Base-by-base conservation (phyloP, 1,140 invertebrate genomes). In the Amyelois transitella region DNA sequence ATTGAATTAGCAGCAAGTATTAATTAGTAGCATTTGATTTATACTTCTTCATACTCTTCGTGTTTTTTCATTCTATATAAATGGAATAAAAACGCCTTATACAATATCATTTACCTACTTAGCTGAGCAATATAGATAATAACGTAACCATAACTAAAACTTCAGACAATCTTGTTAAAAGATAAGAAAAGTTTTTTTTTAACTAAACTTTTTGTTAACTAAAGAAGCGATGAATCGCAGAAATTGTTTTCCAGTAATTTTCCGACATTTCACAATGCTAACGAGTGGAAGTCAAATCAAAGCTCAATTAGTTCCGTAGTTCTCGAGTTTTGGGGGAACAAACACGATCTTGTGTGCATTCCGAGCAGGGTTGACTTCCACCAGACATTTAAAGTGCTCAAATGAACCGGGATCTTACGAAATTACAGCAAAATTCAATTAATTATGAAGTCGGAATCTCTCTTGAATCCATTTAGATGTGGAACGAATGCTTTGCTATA, bases 201-300 rank as follows among this genome's bases (percentile, higher is more conserved):
- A n/a, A n/a, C n/a, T n/a, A n/a, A n/a, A n/a, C n/a, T n/a, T n/a
- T n/a, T n/a, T n/a, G n/a, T n/a, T n/a, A n/a, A n/a, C n/a, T n/a
- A n/a, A n/a, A n/a, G 57, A 64, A 60, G 54, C 57, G 59, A 59
- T 51, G 32, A 38, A 14, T 38, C 32, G 45, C n/a, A 32, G 14
- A 51, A 32, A 32, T 53, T 48, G n/a, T 48, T 21, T 48, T 19
- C 45, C 6, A 12, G 17, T 8, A 38, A 38, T 6, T 12, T 38
- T 14, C 32, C 32, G 12, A 32, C 43, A 48, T 19, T 48, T 48
- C 45, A 12, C n/a, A 21, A 48, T 48, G 20, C 45, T 45, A 45
- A 32, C 45, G 59, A 53, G 32, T 19, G 53, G 50, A 62, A 54
- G 55, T 62, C 51, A 62, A 62, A 62, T 55, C 28, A 19, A 57